phyloP scores from a whole-genome alignment of 2,888 invertebrate species.

The Campoplex nolae region DNA sequence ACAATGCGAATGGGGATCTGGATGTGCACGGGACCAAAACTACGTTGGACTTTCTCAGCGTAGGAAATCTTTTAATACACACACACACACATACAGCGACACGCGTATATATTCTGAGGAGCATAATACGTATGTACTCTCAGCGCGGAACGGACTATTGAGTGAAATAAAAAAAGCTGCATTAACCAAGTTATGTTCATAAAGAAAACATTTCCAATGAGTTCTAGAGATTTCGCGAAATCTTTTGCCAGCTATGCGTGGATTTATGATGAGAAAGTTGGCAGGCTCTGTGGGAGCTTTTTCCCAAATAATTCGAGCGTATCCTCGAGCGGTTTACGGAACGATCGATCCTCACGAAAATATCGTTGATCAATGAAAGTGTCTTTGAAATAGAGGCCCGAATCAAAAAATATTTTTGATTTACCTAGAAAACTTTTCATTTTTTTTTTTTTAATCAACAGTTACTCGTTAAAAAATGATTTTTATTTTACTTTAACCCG shows the following conservation, averaged over 20 bases:
- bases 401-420: too few relatives aligned
- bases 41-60: constrained; percentile 80
- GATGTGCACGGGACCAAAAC: constrained; percentile 83
- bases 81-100: background rate
- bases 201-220: constrained; percentile 28
- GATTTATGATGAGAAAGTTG: constrained; percentile 37
- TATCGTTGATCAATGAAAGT: background rate
- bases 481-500: too few relatives aligned
- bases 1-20: constrained; percentile 78
- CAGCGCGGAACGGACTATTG: constrained; percentile 62
- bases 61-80: constrained; percentile 51
- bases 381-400: background rate
- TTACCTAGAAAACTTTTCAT: background rate
- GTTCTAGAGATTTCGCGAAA: constrained; percentile 6
- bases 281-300: background rate
- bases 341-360: background rate
- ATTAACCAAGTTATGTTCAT: background rate
- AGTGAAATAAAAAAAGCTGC: constrained; percentile 37
- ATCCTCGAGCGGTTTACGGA: background rate
- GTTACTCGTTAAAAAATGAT: too few relatives aligned
- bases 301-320: background rate
- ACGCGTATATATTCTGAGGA: background rate
- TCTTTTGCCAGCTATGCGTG: background rate
- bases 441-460: background rate
- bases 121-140: constrained; percentile 24